Base-by-base conservation (phyloP, 2,888 invertebrate species). In the Lasioglossum oenotherae region DNA sequence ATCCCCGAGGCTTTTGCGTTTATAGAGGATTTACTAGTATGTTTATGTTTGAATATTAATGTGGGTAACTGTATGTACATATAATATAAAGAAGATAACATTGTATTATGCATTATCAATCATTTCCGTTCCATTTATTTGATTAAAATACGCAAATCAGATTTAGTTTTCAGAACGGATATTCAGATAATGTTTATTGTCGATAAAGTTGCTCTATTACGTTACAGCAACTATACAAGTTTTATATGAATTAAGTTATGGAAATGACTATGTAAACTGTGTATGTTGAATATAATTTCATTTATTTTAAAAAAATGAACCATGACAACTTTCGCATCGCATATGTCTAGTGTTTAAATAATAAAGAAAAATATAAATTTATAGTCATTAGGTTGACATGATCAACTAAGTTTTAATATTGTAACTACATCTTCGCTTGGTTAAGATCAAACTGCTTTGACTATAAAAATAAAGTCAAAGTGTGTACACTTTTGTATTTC, bases 271-370 rank as follows among this genome's bases (percentile, higher is more conserved):
- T 74, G 46, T 74, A 72, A 80, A 64, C 27, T 35, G 64, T 8
- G 44, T 75, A 78, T 77, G 41, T 67, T 23, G 35, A 82, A 88
- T 79, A 73, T 80, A 82, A 85, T 74, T 71, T 84, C 84, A 69
- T 35, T 12, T 77, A 69, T 69, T 14, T 64, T 77, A 73, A 49
- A 76, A 76, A 78, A 83, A 67, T 69, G 60, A 73, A 85, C 41
- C n/a, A 53, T 60, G 44, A 75, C 69, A 64, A 67, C 8, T 35
- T 57, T 46, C 38, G 23, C 49, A 74, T 46, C 41, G n/a, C 49
- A 79, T 31, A 73, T n/a, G 31, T 77, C 67, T 16, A 60, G 31
- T 44, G 31, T 69, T 80, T 74, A 49, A 82, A 85, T 77, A 75
- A 76, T 76, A 74, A 86, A 77, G 57, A 74, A 79, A 46, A 64